Base-by-base conservation (phyloP, 2,888 invertebrate species). In the Brenthis daphne region DNA sequence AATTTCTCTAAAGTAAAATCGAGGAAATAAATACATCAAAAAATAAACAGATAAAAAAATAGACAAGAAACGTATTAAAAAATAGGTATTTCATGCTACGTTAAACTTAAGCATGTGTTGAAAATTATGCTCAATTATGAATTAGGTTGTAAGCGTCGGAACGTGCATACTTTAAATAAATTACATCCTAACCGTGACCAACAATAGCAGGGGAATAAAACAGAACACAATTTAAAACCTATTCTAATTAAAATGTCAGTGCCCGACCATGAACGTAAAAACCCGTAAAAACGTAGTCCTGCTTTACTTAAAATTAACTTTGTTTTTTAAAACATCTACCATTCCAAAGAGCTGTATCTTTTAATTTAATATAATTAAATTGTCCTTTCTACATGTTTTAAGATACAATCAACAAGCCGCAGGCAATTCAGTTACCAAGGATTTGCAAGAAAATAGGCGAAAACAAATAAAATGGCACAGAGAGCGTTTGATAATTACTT, bases 211-310 rank as follows among this genome's bases (percentile, higher is more conserved):
- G 75, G 74, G 70, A 79, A 81, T 76, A 75, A 76, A 80, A 80
- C 76, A 75, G 73, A 73, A 72, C 63, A 76, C 74, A 78, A 82
- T 82, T 82, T 80, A 82, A 78, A 74, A 77, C 73, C 77, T 79
- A 82, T 82, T 83, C 82, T 79, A 82, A 85, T 84, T 81, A 81
- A 82, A 81, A 79, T 77, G 77, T 79, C 76, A 61, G n/a, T 53
- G 16, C 29, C 16, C 13, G 13, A 53, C 33, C 33, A 6, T 29
- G 29, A 33, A 43, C 51, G 53, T 63, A n/a, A 53, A 63, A 53
- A 43, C 12, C 5, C 50, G 51, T 6, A 6, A n/a, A 51, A 51
- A n/a, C 16, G 51, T 51, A 11, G 37, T 43, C 37, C 37, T 8
- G 37, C 11, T 43, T 43, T 43, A 43, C 37, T 43, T 43, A 43